Evolutionary conservation across 2,888 invertebrate genomes (phyloP).

Genomic region (Diarsia rubi): DNA sequence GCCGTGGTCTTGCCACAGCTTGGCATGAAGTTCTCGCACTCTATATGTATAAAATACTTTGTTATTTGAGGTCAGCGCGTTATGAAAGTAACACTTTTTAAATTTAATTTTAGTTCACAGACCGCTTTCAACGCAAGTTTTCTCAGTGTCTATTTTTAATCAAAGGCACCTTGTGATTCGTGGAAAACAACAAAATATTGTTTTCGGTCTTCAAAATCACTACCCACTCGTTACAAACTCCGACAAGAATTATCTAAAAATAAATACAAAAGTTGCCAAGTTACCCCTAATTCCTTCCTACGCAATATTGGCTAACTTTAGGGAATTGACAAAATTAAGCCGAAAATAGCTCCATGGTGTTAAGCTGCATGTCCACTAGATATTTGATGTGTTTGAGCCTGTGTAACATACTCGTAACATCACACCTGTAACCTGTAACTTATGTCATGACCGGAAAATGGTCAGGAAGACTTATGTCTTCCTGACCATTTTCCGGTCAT

Average conservation of each 20-base stretch:
- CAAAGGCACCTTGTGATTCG: neutral
- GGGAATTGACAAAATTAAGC: constrained; percentile 18
- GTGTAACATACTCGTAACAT: neutral
- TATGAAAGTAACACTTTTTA: too few relatives aligned
- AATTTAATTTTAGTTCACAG: neutral
- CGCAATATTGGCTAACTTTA: constrained; percentile 13
- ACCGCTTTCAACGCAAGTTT: neutral
- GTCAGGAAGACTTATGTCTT: too few relatives aligned
- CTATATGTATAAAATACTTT: too few relatives aligned
- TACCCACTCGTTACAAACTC: neutral
- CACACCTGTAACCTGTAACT: neutral
- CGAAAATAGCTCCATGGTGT: constrained; percentile 18
- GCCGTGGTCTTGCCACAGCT: too few relatives aligned
- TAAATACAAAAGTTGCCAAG: constrained; percentile 16
- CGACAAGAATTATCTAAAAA: constrained; percentile 11
- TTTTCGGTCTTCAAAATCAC: neutral
- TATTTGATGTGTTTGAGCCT: neutral
- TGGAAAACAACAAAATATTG: neutral
- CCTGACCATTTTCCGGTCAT: too few relatives aligned
- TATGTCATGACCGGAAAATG: too few relatives aligned
- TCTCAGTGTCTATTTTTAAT: neutral
- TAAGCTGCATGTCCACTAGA: neutral
- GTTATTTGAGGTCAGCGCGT: too few relatives aligned
- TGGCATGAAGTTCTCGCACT: too few relatives aligned
- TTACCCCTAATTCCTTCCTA: neutral